Percentiles rank a stretch among this genome's conserved stretches.
Conservation (phyloP, 2,797 vertebrate genomes). For the Chanos chanos region DNA sequence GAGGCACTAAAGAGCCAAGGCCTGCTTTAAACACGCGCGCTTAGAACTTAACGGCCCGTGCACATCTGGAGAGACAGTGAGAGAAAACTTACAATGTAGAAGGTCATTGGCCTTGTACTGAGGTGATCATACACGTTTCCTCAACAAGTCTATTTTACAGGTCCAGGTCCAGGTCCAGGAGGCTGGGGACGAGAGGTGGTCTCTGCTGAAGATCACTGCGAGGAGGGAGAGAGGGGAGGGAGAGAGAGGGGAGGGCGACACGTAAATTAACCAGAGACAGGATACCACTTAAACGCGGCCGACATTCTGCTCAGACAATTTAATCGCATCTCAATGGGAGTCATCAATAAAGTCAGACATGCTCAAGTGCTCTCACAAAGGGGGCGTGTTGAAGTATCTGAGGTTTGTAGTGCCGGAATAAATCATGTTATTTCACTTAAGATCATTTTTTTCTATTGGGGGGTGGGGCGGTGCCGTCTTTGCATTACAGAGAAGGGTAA, state of each 20-base stretch:
- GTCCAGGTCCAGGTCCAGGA: constrained; percentile 25
- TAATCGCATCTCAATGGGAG: constrained; percentile 6
- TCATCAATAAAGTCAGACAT: constrained; percentile 2
- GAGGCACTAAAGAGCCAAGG: too few relatives aligned
- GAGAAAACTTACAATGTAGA: constrained; percentile 38
- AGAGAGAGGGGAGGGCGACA: neutral
- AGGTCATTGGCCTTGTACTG: constrained; percentile 47
- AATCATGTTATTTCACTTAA: neutral
- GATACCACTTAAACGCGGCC: constrained; percentile 13
- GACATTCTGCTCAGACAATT: neutral
- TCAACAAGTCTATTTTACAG: constrained; percentile 26
- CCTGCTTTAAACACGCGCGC: too few relatives aligned
- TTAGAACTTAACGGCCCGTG: too few relatives aligned
- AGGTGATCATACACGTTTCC: constrained; percentile 13
- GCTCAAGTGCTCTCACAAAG: constrained; percentile 3
- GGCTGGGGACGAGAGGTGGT: constrained; percentile 17
- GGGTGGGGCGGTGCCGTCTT: neutral
- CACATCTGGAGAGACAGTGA: neutral
- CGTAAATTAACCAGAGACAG: constrained; percentile 10
- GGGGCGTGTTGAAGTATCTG: neutral
- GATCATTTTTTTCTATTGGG: too few relatives aligned
- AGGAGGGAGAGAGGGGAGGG: too few relatives aligned
- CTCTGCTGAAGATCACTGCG: constrained; percentile 25
- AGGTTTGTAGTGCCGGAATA: neutral
- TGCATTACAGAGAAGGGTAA: neutral